Base-by-base conservation (phyloP, 2,113 vertebrate species). In the Potamarius usumacintae region DNA sequence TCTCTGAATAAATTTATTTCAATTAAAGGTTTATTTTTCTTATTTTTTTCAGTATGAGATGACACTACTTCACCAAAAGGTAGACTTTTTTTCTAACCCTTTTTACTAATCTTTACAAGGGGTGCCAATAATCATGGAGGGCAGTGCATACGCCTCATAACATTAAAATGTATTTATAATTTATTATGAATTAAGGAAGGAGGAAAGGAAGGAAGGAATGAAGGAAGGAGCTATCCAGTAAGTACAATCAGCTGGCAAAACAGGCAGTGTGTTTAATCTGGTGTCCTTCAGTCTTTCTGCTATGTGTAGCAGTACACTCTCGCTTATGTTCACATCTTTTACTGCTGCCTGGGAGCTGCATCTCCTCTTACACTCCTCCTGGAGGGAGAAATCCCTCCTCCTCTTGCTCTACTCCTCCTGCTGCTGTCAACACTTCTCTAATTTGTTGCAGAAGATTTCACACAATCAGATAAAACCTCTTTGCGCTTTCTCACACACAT, bases 391-490 rank as follows among this genome's bases (percentile, higher is more conserved):
- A 84, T 83, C 60, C 52, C 18, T 63, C 69, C 80, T 65, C 48
- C 25, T 78, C 42, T 65, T 65, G 6, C 82, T 82, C 71, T 27
- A 76, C 71, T 57, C 14, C 63, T 65, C 34, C 58, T 69, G 69
- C 50, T 82, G 88, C 83, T 85, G 30, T 83, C 79, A 84, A 80
- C 63, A 18, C 55, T 78, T 84, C 84, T 83, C 84, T 84, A 86
- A 88, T 89, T 86, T 86, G 50, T 86, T 82, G 67, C 74, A 17
- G 72, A 86, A 52, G 72, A 79, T 85, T 90, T 89, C 11, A 4
- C 72, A 57, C n/a, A 74, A 65, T 86, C 62, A 78, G 72, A 89
- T 89, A 52, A 83, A 88, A 87, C 42, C 12, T 57, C 57, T 67
- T 85, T 67, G 69, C 62, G 52, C 22, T 62, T 22, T 22, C 27